These are phyloP conservation scores for Caradrina kadenii DNA, from an alignment of 2,888 invertebrate genomes.

Conservation along the genomic window DNA sequence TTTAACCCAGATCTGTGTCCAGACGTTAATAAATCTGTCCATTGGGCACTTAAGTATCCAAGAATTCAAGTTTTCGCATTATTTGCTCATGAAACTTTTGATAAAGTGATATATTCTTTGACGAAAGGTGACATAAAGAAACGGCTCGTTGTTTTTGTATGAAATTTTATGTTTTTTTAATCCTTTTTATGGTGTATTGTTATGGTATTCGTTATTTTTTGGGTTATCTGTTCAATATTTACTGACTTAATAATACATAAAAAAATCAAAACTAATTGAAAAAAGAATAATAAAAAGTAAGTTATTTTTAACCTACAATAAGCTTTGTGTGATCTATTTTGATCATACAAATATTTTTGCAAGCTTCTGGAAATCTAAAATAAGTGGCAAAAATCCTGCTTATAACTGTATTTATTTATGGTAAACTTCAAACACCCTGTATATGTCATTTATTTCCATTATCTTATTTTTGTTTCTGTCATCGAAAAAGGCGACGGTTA, in stretches of 20 bases:
- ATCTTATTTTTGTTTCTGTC: slow-evolving; percentile 8
- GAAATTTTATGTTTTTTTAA: slow-evolving; percentile 42
- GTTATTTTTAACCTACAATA: no score
- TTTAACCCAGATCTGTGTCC: slow-evolving; percentile 69
- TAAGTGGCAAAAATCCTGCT: no score
- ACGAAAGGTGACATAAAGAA: slow-evolving; percentile 63
- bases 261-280: no score
- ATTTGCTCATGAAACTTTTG: slow-evolving; percentile 76
- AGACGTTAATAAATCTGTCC: slow-evolving; percentile 85
- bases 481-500: neutral
- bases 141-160: slow-evolving; percentile 58
- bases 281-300: no score
- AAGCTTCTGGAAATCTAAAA: no score
- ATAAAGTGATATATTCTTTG: slow-evolving; percentile 72
- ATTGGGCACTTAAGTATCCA: slow-evolving; percentile 72
- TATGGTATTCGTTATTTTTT: slow-evolving; percentile 13
- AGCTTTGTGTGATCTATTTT: neutral
- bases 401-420: no score
- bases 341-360: neutral
- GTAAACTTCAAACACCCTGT: no score
- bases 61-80: slow-evolving; percentile 74
- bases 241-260: no score
- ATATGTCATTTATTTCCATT: neutral
- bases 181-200: slow-evolving; percentile 42
- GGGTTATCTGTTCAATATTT: neutral